Conservation (phyloP, 2,888 invertebrate genomes). For the Drosophila flavopinicola region DNA sequence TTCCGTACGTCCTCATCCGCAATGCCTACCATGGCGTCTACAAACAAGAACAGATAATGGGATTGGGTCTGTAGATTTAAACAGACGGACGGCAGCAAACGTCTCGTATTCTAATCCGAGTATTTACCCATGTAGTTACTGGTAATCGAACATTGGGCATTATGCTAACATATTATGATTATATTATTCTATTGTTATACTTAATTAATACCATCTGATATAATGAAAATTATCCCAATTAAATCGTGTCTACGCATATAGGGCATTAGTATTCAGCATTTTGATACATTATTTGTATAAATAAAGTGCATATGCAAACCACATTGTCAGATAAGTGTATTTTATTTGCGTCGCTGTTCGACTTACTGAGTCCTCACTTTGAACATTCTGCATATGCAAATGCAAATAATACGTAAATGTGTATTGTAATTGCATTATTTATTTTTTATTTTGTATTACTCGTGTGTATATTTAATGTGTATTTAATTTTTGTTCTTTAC, state of each 20-base stretch:
- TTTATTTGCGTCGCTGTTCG: background rate
- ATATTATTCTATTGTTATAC: slow-evolving; percentile 67
- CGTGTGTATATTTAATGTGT: slow-evolving; percentile 67
- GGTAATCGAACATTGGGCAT: slow-evolving; percentile 45
- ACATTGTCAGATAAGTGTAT: slow-evolving; percentile 1
- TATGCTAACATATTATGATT: slow-evolving; percentile 28
- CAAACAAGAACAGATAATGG: slow-evolving; percentile 90
- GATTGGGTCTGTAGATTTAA: slow-evolving; percentile 58
- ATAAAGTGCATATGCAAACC: slow-evolving; percentile 69
- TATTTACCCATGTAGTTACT: slow-evolving; percentile 44
- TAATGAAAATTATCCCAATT: slow-evolving; percentile 15
- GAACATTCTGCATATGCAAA: background rate
- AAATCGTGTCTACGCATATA: slow-evolving; percentile 24
- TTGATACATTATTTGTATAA: slow-evolving; percentile 63
- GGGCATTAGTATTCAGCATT: slow-evolving; percentile 57
- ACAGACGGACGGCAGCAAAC: background rate
- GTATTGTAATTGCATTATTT: slow-evolving; percentile 24
- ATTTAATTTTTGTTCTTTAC: slow-evolving; percentile 38
- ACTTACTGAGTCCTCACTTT: background rate
- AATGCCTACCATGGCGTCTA: slow-evolving; percentile 99
- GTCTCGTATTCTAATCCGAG: slow-evolving; percentile 22
- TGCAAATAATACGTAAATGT: slow-evolving; percentile 4
- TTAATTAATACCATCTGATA: slow-evolving; percentile 30
- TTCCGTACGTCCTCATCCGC: slow-evolving; percentile 98
- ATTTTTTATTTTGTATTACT: slow-evolving; percentile 46